Base-by-base conservation (phyloP, 2,797 vertebrate species). In the Gambusia yucatana region DNA sequence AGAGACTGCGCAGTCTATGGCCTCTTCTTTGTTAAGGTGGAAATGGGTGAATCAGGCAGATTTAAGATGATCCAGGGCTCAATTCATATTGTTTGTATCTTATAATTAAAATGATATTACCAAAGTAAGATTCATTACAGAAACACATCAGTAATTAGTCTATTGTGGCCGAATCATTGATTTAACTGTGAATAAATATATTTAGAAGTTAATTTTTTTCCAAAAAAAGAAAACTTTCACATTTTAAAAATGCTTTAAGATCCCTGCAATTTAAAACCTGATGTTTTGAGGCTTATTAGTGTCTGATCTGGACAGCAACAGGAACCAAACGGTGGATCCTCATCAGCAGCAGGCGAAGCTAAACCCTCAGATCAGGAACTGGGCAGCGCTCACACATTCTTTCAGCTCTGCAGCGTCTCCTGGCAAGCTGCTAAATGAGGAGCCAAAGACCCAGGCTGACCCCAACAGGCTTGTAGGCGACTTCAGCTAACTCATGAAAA, bases 381-480 rank as follows among this genome's bases (percentile, higher is more conserved):
- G 87, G 87, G 89, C 87, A 87, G 89, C 75, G 86, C 90, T 94
- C 90, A 92, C 89, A 93, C 92, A 93, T 95, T 94, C 90, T 94
- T 93, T 87, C 77, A 89, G 86, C 88, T 85, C 76, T 80, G 85
- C 86, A 91, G 82, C 85, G 81, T 93, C 92, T 94, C 92, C 93
- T 90, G 90, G 93, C 88, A 92, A 86, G 80, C 85, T 86, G 82
- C 83, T 93, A 89, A 93, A 92, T 88, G 92, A 93, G 85, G 86
- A 91, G 82, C 80, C 80, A 48, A 17, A 84, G 89, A 91, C 86
- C 86, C 82, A 85, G 83, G 63, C 89, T 93, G 92, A 94, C 91
- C 92, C 88, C 85, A 70, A 80, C 79, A 44, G 75, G 79, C 86
- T 78, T 55, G 78, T 76, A 79, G 89, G 81, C 88, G 88, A 80